These are phyloP conservation scores for Avahi laniger DNA, from an alignment of 2,797 vertebrate genomes.

Conservation along the genomic window DNA sequence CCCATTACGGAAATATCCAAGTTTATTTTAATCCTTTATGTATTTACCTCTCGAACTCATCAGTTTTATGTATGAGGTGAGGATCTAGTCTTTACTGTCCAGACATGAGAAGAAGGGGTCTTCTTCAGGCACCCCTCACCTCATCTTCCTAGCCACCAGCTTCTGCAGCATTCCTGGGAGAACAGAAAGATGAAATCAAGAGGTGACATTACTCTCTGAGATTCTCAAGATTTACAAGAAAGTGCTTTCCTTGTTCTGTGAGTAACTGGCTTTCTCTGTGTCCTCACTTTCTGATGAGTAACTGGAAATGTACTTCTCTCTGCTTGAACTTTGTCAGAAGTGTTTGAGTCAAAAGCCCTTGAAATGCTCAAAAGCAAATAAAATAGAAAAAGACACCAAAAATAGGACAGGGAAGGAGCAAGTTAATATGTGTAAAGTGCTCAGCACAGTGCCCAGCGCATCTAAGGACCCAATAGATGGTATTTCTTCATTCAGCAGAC, in stretches of 20 bases:
- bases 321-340: conserved; percentile 39
- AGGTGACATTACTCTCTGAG: not conserved
- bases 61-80: not conserved
- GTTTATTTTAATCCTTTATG: not conserved
- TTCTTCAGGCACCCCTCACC: not conserved
- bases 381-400: not conserved
- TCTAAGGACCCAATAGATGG: not conserved
- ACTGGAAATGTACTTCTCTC: conserved; percentile 32
- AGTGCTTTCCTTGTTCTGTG: conserved; percentile 15
- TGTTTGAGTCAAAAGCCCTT: not conserved
- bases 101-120: not conserved
- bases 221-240: conserved; percentile 13
- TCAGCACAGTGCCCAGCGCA: not conserved
- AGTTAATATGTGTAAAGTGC: not conserved
- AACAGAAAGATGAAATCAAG: not conserved
- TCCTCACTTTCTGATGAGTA: conserved; percentile 59
- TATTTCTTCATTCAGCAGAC: not conserved
- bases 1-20: not conserved
- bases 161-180: not conserved
- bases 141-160: not conserved
- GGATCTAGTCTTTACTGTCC: not conserved
- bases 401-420: not conserved
- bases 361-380: conserved; percentile 6
- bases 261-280: conserved; percentile 47
- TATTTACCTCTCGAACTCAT: conserved; percentile 3